Percentiles rank a stretch among this genome's conserved stretches.
phyloP scores from a whole-genome alignment of 2,113 vertebrate species.

The Elaphurus davidianus region DNA sequence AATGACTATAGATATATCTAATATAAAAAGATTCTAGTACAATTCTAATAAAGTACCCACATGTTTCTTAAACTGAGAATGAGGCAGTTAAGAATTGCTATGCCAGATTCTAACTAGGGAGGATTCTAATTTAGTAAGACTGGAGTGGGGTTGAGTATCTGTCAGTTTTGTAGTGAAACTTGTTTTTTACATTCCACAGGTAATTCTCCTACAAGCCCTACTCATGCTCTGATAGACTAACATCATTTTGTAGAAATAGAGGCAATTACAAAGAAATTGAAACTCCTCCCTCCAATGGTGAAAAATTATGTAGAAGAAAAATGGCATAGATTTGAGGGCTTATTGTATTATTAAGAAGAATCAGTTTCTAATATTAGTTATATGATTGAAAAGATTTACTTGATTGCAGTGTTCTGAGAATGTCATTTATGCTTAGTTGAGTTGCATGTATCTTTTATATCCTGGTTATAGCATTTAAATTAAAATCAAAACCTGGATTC shows the following conservation, averaged over 20 bases:
- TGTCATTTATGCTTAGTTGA: background rate
- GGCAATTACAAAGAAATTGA: background rate
- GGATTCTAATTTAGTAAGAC: background rate
- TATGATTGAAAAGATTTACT: background rate
- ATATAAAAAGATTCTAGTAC: background rate
- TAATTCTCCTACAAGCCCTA: background rate
- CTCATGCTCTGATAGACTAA: background rate
- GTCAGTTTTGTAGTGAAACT: background rate
- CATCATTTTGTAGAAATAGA: background rate
- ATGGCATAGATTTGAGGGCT: background rate
- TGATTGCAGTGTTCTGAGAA: background rate
- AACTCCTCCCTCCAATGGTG: background rate
- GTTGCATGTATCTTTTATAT: constrained; percentile 15
- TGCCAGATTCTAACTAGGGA: background rate
- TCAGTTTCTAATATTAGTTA: background rate
- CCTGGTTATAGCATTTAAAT: background rate
- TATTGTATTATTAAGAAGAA: background rate
- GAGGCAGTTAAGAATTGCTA: background rate
- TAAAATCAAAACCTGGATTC: constrained; percentile 37
- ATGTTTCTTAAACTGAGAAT: background rate
- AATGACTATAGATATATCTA: background rate
- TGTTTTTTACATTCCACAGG: background rate
- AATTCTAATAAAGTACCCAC: background rate
- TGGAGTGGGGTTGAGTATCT: background rate
- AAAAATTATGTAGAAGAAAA: background rate